phyloP scores from a whole-genome alignment of 2,797 vertebrate species.

The Lacerta agilis region DNA sequence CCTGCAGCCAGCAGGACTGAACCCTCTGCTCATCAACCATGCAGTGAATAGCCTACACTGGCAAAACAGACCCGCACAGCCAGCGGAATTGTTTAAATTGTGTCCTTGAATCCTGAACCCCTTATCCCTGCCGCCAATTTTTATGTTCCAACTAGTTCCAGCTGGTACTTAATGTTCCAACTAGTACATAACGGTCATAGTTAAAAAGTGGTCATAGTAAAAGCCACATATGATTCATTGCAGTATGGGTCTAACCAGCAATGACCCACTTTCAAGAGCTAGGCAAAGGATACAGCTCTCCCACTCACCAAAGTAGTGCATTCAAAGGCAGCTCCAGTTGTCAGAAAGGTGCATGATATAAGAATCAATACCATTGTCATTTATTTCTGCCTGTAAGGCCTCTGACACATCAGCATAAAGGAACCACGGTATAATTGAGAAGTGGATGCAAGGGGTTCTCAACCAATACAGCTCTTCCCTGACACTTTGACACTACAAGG shows the following conservation, averaged over 20 bases:
- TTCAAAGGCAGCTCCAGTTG: background rate
- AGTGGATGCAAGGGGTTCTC: background rate
- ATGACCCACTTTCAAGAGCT: background rate
- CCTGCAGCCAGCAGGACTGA: no score
- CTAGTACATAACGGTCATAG: background rate
- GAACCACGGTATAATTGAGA: background rate
- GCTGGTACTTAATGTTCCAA: no score
- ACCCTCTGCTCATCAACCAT: no score
- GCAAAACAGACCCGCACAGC: no score
- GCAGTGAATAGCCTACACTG: no score
- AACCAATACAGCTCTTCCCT: slow-evolving; percentile 27
- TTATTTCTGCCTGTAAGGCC: slow-evolving; percentile 8
- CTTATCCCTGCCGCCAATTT: no score
- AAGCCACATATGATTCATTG: background rate
- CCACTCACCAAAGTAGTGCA: background rate
- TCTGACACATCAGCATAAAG: background rate
- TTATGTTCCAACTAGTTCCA: no score
- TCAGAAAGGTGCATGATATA: background rate
- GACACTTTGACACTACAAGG: background rate
- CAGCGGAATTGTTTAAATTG: no score
- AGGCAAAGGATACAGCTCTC: background rate
- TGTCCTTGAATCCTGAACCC: no score
- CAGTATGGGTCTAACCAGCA: background rate
- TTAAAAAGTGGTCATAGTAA: background rate
- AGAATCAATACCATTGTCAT: slow-evolving; percentile 1